phyloP scores from a whole-genome alignment of 2,888 invertebrate species.

The Neoascia interrupta region DNA sequence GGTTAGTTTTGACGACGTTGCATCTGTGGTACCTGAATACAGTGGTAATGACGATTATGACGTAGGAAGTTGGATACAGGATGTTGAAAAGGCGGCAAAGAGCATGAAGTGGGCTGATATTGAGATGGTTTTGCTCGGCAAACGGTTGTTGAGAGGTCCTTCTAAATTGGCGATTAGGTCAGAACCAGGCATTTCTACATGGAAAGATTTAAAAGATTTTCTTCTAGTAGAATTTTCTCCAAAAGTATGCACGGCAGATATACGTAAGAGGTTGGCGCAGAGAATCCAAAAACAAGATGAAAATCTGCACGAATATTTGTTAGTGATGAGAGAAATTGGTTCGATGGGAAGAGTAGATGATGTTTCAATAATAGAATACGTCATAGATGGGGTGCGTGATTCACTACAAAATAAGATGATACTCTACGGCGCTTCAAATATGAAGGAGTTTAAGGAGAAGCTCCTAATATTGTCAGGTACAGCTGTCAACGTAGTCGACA shows the following conservation, averaged over 20 bases:
- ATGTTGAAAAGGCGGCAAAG: background rate
- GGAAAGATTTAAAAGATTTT: conserved; percentile 7
- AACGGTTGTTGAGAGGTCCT: background rate
- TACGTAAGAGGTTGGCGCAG: conserved; percentile 5
- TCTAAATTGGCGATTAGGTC: conserved; percentile 7
- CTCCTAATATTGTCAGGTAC: too few species aligned
- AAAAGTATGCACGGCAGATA: conserved; percentile 1
- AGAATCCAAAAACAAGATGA: background rate
- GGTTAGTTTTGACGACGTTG: background rate
- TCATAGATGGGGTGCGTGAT: too few species aligned
- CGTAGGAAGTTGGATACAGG: conserved; percentile 11
- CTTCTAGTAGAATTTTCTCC: conserved; percentile 3
- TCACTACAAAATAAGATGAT: too few species aligned
- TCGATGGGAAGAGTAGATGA: background rate
- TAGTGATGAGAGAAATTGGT: background rate
- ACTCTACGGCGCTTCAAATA: background rate
- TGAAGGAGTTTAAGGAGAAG: background rate
- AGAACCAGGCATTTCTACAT: background rate
- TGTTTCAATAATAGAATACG: background rate
- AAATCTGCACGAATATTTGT: background rate
- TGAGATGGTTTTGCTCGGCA: conserved; percentile 2
- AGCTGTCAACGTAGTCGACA: too few species aligned
- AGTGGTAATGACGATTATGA: conserved; percentile 9
- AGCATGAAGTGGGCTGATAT: background rate
- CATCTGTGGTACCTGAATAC: background rate